Conservation (phyloP, 2,888 invertebrate genomes). For the Zygothrica quintamaculata region DNA sequence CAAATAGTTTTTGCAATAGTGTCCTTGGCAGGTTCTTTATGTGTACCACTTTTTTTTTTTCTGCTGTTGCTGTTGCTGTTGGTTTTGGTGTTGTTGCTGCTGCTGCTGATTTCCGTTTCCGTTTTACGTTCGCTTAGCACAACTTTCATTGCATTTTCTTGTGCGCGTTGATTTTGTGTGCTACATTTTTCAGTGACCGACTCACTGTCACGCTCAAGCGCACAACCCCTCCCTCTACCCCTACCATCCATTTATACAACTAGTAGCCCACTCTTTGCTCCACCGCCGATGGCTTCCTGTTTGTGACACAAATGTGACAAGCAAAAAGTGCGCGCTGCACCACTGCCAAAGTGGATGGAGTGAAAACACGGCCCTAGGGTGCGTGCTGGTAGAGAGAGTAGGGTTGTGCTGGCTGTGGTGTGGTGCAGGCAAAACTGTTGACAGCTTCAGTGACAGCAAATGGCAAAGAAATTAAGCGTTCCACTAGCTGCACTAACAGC, state of each 20-base stretch:
- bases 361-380: constrained; percentile 56
- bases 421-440: constrained; percentile 41
- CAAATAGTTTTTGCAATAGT: constrained; percentile 73
- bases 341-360: constrained; percentile 76
- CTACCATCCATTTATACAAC: neutral
- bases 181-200: constrained; percentile 62
- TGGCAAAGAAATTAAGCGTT: constrained; percentile 77
- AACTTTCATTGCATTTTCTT: constrained; percentile 78
- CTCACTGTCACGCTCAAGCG: constrained; percentile 47
- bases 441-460: constrained; percentile 68
- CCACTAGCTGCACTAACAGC: constrained; percentile 61
- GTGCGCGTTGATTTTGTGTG: constrained; percentile 70
- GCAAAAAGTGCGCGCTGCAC: constrained; percentile 77
- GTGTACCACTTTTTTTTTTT: constrained; percentile 26
- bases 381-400: constrained; percentile 6
- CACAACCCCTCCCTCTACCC: constrained; percentile 3
- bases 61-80: constrained; percentile 30
- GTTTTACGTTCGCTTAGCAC: constrained; percentile 74
- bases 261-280: neutral
- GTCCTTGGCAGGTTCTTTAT: constrained; percentile 80
- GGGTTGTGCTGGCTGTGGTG: neutral
- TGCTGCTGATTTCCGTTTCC: constrained; percentile 81
- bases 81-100: constrained; percentile 34
- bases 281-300: constrained; percentile 70
- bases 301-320: constrained; percentile 82